Percentiles rank a stretch among this genome's conserved stretches.
Evolutionary conservation across 2,888 invertebrate genomes (phyloP).

Genomic region (Cryptocephalus moraei): DNA sequence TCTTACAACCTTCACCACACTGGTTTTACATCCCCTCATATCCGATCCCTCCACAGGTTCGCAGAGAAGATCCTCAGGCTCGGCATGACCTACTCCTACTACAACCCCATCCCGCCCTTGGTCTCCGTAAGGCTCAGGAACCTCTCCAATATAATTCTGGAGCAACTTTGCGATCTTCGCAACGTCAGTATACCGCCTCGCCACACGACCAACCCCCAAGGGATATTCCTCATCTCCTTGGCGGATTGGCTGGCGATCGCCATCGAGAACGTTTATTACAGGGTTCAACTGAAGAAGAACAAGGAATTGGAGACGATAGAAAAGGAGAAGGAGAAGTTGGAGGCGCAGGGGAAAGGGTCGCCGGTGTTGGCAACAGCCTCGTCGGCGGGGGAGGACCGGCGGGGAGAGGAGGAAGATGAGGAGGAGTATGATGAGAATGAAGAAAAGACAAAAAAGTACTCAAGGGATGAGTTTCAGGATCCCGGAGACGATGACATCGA

Average conservation of each 20-base stretch:
- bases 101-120: constrained; percentile 39
- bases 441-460: background rate
- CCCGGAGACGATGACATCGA: too few relatives aligned
- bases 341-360: background rate
- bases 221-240: constrained; percentile 27
- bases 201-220: constrained; percentile 17
- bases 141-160: constrained; percentile 47
- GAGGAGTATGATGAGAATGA: background rate
- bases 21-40: too few relatives aligned
- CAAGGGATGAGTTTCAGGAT: too few relatives aligned
- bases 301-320: constrained; percentile 24
- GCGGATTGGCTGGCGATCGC: constrained; percentile 35
- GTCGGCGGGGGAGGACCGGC: background rate
- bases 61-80: constrained; percentile 10
- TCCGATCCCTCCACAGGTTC: constrained; percentile 4
- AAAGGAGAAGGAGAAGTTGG: constrained; percentile 7
- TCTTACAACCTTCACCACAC: too few relatives aligned
- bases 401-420: background rate
- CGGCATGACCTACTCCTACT: constrained; percentile 27
- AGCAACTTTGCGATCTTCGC: constrained; percentile 52
- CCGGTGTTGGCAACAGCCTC: background rate
- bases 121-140: constrained; percentile 47
- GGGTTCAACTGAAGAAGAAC: constrained; percentile 30
- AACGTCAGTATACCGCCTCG: constrained; percentile 78
- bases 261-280: constrained; percentile 31